Conservation (phyloP, 1,140 invertebrate species). For the Temnothorax curvispinosus region DNA sequence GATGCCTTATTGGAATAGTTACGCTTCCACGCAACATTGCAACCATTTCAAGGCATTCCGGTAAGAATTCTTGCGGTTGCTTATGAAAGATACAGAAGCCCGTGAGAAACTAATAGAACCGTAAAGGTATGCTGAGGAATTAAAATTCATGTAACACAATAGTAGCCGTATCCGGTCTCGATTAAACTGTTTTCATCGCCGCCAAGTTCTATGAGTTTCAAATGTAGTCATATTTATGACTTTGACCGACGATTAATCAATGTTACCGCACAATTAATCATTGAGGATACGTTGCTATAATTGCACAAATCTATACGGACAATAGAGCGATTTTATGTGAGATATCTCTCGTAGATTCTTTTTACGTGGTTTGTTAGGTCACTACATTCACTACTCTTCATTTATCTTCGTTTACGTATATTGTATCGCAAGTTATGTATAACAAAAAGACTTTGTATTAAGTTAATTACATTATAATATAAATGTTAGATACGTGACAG, state of each 20-base stretch:
- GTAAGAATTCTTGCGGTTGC: conserved; percentile 18
- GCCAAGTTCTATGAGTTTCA: neutral
- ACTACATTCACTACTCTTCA: neutral
- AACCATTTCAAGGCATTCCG: neutral
- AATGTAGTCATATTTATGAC: neutral
- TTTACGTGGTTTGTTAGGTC: neutral
- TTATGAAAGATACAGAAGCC: conserved; percentile 18
- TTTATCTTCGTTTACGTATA: conserved; percentile 16
- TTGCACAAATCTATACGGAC: conserved; percentile 47
- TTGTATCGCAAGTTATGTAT: conserved; percentile 11
- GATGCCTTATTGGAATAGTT: neutral
- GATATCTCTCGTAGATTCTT: neutral
- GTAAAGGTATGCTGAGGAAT: conserved; percentile 42
- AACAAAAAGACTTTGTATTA: neutral
- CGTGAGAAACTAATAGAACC: conserved; percentile 47
- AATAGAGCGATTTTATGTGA: conserved; percentile 52
- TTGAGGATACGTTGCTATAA: conserved; percentile 37
- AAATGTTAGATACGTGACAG: neutral
- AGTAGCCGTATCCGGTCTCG: conserved; percentile 53
- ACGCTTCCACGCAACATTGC: neutral
- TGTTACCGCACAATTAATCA: conserved; percentile 62
- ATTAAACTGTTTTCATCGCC: conserved; percentile 55
- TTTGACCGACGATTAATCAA: conserved; percentile 63
- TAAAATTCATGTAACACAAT: conserved; percentile 62
- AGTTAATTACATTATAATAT: neutral